Conservation (phyloP, 2,797 vertebrate genomes). For the Melanotaenia nigrans region DNA sequence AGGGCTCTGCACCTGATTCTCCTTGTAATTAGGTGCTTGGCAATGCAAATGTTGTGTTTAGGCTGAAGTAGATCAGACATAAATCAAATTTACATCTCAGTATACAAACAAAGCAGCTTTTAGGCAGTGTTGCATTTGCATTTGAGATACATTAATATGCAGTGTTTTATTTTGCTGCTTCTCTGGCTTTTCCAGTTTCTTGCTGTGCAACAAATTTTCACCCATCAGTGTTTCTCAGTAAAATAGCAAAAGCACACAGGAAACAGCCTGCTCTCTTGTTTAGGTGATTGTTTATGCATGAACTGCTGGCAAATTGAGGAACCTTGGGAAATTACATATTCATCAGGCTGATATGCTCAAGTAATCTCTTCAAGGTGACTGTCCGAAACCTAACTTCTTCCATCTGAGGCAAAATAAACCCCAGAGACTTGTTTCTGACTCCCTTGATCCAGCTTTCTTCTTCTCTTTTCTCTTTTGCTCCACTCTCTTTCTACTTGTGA, state of each 20-base stretch:
- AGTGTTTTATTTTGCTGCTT: not conserved
- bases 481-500: slow-evolving; percentile 54
- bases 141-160: slow-evolving; percentile 6
- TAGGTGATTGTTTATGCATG: slow-evolving; percentile 57
- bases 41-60: slow-evolving; percentile 63
- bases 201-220: slow-evolving; percentile 10
- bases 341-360: slow-evolving; percentile 51
- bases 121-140: not conserved
- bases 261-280: slow-evolving; percentile 48
- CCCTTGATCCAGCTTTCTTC: slow-evolving; percentile 9
- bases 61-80: slow-evolving; percentile 29
- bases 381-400: slow-evolving; percentile 41
- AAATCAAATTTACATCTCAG: slow-evolving; percentile 25
- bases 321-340: slow-evolving; percentile 65
- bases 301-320: slow-evolving; percentile 42
- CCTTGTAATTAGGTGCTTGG: slow-evolving; percentile 62
- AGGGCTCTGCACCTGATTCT: slow-evolving; percentile 60
- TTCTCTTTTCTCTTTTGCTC: slow-evolving; percentile 6
- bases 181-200: not conserved
- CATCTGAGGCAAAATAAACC: slow-evolving; percentile 38
- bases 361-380: slow-evolving; percentile 67
- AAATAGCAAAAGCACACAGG: slow-evolving; percentile 32
- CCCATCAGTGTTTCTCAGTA: not conserved
- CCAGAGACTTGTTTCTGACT: slow-evolving; percentile 40
- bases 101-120: slow-evolving; percentile 21